phyloP scores from a whole-genome alignment of 1,140 invertebrate species.

The Platorchestia sp. region DNA sequence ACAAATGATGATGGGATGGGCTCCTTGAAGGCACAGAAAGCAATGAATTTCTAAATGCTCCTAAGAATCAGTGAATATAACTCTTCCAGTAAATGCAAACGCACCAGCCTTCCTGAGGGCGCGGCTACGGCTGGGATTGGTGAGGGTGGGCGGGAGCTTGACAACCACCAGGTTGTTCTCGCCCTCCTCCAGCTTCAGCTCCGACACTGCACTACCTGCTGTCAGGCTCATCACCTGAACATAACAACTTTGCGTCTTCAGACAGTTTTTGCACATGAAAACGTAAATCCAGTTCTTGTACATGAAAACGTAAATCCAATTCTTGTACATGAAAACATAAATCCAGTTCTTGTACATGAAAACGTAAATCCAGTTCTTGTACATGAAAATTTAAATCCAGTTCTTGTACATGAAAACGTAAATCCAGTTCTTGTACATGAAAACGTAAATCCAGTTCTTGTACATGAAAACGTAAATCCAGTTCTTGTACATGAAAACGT shows the following conservation, averaged over 20 bases:
- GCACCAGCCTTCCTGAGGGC: conserved; percentile 65
- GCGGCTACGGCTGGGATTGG: conserved; percentile 63
- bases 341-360: not conserved
- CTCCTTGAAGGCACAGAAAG: too few relatives aligned
- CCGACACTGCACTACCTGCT: conserved; percentile 61
- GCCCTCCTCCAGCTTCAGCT: conserved; percentile 61
- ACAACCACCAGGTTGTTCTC: conserved; percentile 65
- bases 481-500: not conserved
- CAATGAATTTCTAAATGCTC: too few relatives aligned
- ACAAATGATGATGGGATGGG: too few relatives aligned
- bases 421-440: not conserved
- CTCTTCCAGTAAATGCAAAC: not conserved
- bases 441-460: not conserved
- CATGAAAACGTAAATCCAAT: not conserved
- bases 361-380: not conserved
- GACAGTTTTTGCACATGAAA: not conserved
- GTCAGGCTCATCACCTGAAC: conserved; percentile 61
- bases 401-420: not conserved
- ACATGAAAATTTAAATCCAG: not conserved
- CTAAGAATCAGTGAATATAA: too few relatives aligned
- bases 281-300: not conserved
- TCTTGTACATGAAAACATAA: not conserved
- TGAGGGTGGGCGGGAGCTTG: conserved; percentile 64
- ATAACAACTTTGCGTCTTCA: not conserved
- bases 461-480: not conserved